These are phyloP conservation scores for Drosophila rubida DNA, from an alignment of 2,888 invertebrate species.

Conservation along the genomic window DNA sequence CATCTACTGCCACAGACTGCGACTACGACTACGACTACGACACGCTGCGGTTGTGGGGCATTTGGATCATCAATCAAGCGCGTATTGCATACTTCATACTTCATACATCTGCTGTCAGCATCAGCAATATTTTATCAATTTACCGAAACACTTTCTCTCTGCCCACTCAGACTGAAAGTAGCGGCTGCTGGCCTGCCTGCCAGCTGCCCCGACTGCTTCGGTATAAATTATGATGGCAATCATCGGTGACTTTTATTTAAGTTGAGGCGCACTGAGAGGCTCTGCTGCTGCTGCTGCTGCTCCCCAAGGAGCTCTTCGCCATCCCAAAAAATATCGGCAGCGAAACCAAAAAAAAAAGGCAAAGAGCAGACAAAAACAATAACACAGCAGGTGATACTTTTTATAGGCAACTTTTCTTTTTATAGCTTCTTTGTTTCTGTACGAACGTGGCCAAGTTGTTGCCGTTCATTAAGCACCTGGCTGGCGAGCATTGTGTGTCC, in stretches of 20 bases:
- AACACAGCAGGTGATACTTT: constrained; percentile 76
- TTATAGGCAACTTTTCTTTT: constrained; percentile 62
- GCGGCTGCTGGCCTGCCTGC: background rate
- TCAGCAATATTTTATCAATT: constrained; percentile 75
- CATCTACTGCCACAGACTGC: background rate
- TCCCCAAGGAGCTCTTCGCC: constrained; percentile 23
- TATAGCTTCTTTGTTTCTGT: constrained; percentile 47
- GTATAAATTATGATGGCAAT: constrained; percentile 76
- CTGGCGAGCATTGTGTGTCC: constrained; percentile 23
- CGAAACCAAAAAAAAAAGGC: constrained; percentile 13
- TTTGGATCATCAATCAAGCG: constrained; percentile 67
- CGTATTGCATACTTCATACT: constrained; percentile 39
- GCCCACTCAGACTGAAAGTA: background rate
- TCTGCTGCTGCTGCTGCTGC: constrained; percentile 1
- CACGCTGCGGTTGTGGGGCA: constrained; percentile 3
- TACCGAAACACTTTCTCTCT: constrained; percentile 53
- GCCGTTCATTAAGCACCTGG: constrained; percentile 62
- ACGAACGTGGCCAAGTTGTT: constrained; percentile 27
- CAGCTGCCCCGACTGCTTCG: constrained; percentile 30
- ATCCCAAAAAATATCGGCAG: background rate
- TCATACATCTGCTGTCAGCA: constrained; percentile 51
- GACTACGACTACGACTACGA: background rate
- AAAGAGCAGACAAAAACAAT: constrained; percentile 62
- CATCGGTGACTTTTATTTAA: constrained; percentile 78
- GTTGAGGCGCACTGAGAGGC: constrained; percentile 25